phyloP scores from a whole-genome alignment of 2,797 vertebrate species.

The Enteromius trimaculatus region DNA sequence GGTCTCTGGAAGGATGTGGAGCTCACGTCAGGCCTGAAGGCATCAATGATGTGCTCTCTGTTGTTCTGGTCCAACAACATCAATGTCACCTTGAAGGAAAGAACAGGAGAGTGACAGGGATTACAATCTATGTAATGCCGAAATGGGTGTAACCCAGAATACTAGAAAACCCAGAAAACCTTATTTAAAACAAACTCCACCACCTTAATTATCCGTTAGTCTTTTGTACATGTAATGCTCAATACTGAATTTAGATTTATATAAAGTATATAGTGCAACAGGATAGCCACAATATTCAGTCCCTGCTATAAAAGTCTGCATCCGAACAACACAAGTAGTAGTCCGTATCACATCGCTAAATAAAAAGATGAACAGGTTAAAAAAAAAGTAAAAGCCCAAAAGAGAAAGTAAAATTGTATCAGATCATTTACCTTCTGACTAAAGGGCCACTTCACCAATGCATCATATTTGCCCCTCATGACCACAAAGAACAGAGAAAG shows the following conservation, averaged over 20 bases:
- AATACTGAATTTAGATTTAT: neutral
- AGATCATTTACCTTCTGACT: conserved; percentile 89
- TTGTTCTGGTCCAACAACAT: conserved; percentile 98
- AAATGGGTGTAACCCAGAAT: neutral
- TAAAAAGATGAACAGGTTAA: neutral
- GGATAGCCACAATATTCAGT: neutral
- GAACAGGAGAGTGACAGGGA: neutral
- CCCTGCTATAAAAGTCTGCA: neutral
- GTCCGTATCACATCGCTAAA: no score
- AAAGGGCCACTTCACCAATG: conserved; percentile 95
- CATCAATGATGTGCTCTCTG: conserved; percentile 96
- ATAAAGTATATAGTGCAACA: neutral
- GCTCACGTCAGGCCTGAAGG: conserved; percentile 90
- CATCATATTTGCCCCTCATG: conserved; percentile 91
- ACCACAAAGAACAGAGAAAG: conserved; percentile 97
- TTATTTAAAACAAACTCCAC: neutral
- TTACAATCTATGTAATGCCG: no score
- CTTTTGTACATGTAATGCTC: neutral
- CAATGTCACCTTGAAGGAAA: conserved; percentile 85
- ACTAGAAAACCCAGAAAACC: no score
- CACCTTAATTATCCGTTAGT: neutral
- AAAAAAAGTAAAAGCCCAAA: neutral
- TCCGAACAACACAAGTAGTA: neutral
- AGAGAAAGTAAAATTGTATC: neutral
- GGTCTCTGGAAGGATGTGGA: conserved; percentile 98